Percentiles rank a stretch among this genome's conserved stretches.
Evolutionary conservation across 1,140 invertebrate genomes (phyloP).

Genomic region (Drosophila tsacasi): DNA sequence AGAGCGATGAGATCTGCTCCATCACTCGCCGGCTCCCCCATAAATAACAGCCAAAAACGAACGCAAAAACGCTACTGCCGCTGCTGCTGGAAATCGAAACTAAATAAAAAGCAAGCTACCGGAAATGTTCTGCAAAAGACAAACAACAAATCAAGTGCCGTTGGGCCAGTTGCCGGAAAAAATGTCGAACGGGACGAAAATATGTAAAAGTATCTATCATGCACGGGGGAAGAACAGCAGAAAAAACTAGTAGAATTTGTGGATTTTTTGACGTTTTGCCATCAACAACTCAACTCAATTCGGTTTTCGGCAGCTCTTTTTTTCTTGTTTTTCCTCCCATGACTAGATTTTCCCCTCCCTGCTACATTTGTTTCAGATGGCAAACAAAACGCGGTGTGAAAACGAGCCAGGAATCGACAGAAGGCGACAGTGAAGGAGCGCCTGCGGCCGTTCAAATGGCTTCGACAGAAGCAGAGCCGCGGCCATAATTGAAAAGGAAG

Average conservation of each 20-base stretch:
- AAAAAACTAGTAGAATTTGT: slow-evolving; percentile 49
- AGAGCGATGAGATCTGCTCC: slow-evolving; percentile 35
- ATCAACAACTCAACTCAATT: slow-evolving; percentile 72
- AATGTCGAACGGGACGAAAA: slow-evolving; percentile 47
- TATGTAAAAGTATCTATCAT: slow-evolving; percentile 82
- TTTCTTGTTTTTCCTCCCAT: background rate
- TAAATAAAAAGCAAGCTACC: slow-evolving; percentile 69
- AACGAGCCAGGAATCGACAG: slow-evolving; percentile 66
- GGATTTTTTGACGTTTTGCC: slow-evolving; percentile 64
- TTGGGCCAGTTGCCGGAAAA: slow-evolving; percentile 66
- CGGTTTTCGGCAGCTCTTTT: slow-evolving; percentile 40
- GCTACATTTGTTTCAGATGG: slow-evolving; percentile 70
- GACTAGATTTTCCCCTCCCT: background rate
- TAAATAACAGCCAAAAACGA: slow-evolving; percentile 66
- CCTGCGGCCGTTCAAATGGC: slow-evolving; percentile 23
- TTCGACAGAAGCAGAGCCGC: slow-evolving; percentile 25
- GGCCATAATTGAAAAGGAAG: slow-evolving; percentile 78
- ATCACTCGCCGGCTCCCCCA: slow-evolving; percentile 31
- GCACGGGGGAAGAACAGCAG: slow-evolving; percentile 59
- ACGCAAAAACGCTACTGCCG: background rate
- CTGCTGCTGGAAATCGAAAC: slow-evolving; percentile 45
- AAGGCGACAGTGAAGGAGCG: slow-evolving; percentile 8
- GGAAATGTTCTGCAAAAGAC: slow-evolving; percentile 78
- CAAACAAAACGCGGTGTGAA: slow-evolving; percentile 75
- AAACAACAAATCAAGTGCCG: slow-evolving; percentile 82